Percentiles rank a stretch among this genome's conserved stretches.
phyloP scores from a whole-genome alignment of 1,140 invertebrate species.

The Trichoplusia ni region DNA sequence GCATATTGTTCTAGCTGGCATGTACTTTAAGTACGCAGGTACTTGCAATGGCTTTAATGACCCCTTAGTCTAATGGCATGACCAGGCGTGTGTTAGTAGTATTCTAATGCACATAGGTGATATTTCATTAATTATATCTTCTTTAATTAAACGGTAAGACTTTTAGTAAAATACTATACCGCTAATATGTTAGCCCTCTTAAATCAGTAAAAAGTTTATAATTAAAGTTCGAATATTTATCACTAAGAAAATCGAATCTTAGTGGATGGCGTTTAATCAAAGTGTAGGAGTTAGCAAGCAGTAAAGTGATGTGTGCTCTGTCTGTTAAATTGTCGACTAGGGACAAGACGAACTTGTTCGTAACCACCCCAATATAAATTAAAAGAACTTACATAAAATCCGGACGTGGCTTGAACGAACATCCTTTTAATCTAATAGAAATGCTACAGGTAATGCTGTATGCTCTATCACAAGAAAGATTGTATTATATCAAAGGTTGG shows the following conservation, averaged over 20 bases:
- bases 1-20: conserved; percentile 11
- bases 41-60: no score
- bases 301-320: neutral
- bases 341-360: conserved; percentile 5
- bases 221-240: conserved; percentile 66
- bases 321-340: neutral
- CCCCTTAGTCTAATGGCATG: no score
- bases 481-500: no score
- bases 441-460: no score
- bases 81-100: no score
- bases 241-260: conserved; percentile 43
- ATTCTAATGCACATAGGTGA: no score
- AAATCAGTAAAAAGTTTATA: conserved; percentile 69
- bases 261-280: conserved; percentile 50
- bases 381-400: conserved; percentile 13
- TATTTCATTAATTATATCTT: no score
- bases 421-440: neutral
- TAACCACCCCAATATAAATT: conserved; percentile 3
- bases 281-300: conserved; percentile 25
- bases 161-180: no score
- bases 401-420: neutral
- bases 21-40: no score
- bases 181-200: no score
- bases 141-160: no score
- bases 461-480: no score